A percentile compares a stretch with the other conserved stretches of the same genome.
phyloP scores from a whole-genome alignment of 2,888 invertebrate genomes.

The Scrobipalpa atriplicella region DNA sequence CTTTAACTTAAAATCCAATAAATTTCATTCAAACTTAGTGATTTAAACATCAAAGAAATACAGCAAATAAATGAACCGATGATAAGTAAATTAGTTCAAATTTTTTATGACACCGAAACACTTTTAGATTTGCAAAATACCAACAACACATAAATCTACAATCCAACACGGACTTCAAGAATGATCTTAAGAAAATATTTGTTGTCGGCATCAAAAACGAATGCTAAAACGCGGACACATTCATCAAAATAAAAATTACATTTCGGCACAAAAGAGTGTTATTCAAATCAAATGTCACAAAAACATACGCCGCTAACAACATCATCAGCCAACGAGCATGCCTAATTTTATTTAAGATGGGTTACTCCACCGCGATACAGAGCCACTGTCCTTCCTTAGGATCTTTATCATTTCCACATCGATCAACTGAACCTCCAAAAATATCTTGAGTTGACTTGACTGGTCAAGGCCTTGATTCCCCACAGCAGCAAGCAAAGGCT shows the following conservation, averaged over 20 bases:
- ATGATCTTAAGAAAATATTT: conserved; percentile 26
- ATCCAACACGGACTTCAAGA: conserved; percentile 6
- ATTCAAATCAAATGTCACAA: conserved; percentile 65
- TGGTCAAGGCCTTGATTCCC: too few relatives aligned
- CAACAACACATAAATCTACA: conserved; percentile 6
- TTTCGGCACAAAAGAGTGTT: conserved; percentile 53
- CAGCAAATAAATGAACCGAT: too few relatives aligned
- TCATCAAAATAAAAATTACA: conserved; percentile 51
- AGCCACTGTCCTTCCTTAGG: background rate
- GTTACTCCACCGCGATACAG: background rate
- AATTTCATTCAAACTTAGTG: too few relatives aligned
- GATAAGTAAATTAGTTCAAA: too few relatives aligned
- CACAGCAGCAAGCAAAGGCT: too few relatives aligned
- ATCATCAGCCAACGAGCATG: conserved; percentile 71
- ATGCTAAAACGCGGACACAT: conserved; percentile 35
- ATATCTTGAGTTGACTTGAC: too few relatives aligned
- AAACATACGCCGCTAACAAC: conserved; percentile 71
- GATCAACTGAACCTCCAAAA: too few relatives aligned
- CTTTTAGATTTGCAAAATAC: background rate
- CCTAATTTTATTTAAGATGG: conserved; percentile 66
- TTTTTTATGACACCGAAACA: too few relatives aligned
- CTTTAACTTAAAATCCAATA: too few relatives aligned
- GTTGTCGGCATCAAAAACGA: conserved; percentile 20
- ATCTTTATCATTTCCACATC: too few relatives aligned
- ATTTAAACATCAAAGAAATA: too few relatives aligned